Percentiles rank a stretch among this genome's conserved stretches.
Evolutionary conservation across 2,888 invertebrate species (phyloP).

Genomic region (Gastracanthus pulcherrimus): DNA sequence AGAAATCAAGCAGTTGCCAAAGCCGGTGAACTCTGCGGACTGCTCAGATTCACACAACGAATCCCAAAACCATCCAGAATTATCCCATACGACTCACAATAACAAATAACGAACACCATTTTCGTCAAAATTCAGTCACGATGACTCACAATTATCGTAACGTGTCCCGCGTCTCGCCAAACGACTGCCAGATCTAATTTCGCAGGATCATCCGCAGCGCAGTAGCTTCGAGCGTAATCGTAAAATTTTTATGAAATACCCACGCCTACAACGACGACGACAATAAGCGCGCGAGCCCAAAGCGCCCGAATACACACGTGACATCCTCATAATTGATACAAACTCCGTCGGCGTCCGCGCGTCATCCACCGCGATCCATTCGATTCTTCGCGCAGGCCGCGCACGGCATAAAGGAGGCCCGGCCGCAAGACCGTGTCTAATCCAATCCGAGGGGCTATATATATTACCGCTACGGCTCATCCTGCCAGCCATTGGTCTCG

Average conservation of each 20-base stretch:
- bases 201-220: background rate
- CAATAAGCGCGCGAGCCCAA: background rate
- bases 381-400: slow-evolving; percentile 31
- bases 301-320: slow-evolving; percentile 13
- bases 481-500: background rate
- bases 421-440: slow-evolving; percentile 33
- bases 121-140: background rate
- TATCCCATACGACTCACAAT: too few relatives aligned
- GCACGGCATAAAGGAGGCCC: background rate
- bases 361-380: background rate
- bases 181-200: slow-evolving; percentile 29
- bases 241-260: slow-evolving; percentile 53
- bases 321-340: slow-evolving; percentile 51
- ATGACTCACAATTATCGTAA: slow-evolving; percentile 19
- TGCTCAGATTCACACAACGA: too few relatives aligned
- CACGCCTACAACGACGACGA: slow-evolving; percentile 15
- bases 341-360: background rate
- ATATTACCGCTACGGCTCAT: slow-evolving; percentile 8
- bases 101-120: background rate
- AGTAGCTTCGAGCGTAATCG: slow-evolving; percentile 43
- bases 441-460: slow-evolving; percentile 20
- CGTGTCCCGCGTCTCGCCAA: background rate
- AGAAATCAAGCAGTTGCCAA: too few relatives aligned
- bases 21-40: too few relatives aligned
- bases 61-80: too few relatives aligned